phyloP scores from a whole-genome alignment of 2,797 vertebrate species.

The Danio tinwini region DNA sequence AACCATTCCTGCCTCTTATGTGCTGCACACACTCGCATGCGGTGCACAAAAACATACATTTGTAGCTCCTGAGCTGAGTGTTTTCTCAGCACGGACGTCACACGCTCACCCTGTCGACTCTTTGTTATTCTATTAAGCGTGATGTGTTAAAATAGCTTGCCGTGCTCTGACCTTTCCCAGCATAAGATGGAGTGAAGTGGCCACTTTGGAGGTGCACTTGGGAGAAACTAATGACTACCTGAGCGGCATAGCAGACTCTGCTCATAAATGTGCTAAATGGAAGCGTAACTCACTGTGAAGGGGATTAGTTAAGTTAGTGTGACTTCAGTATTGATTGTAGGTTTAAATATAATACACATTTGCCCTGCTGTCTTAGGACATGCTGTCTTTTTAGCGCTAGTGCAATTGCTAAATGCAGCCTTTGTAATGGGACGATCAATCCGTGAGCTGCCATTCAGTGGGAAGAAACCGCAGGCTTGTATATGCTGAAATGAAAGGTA shows the following conservation, averaged over 20 bases:
- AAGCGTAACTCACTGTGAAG: constrained; percentile 51
- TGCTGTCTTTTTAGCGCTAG: constrained; percentile 13
- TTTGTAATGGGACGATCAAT: constrained; percentile 23
- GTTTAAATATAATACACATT: constrained; percentile 18
- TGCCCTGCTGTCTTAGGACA: constrained; percentile 10
- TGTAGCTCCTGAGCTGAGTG: background rate
- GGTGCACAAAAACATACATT: background rate
- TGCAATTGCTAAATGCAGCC: background rate
- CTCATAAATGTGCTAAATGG: constrained; percentile 66
- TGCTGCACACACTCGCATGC: no score
- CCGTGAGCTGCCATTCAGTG: background rate
- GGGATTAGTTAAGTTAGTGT: background rate
- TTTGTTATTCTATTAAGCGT: constrained; percentile 53
- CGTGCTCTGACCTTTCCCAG: constrained; percentile 57
- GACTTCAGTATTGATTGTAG: constrained; percentile 44
- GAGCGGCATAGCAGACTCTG: constrained; percentile 52
- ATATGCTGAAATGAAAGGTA: background rate
- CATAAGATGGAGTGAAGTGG: constrained; percentile 10
- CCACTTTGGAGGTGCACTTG: constrained; percentile 55
- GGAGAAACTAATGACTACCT: constrained; percentile 59
- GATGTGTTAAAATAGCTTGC: constrained; percentile 51
- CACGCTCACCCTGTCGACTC: constrained; percentile 40
- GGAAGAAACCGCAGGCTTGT: background rate
- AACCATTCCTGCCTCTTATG: constrained; percentile 16
- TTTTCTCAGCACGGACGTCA: constrained; percentile 15